Percentiles rank a stretch among this genome's conserved stretches.
Evolutionary conservation across 2,888 invertebrate species (phyloP).

Genomic region (Fissipunctia ypsillon): DNA sequence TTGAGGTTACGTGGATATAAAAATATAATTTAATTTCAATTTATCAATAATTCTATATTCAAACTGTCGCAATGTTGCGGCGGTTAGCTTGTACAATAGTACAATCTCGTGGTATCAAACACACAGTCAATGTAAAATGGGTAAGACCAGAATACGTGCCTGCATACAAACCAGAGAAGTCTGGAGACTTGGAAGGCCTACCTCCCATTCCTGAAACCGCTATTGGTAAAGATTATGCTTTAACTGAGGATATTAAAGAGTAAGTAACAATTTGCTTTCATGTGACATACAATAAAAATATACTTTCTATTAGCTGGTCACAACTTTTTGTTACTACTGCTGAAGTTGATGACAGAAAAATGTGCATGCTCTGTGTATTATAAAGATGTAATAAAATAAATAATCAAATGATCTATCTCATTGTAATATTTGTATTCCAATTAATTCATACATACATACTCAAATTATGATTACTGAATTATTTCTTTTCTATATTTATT

Average conservation of each 20-base stretch:
- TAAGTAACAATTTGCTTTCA: conserved; percentile 77
- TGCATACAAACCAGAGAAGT: conserved; percentile 92
- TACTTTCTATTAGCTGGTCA: neutral
- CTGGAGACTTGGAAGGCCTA: conserved; percentile 92
- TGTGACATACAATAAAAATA: too few relatives aligned
- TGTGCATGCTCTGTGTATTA: neutral
- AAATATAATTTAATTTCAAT: neutral
- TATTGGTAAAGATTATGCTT: conserved; percentile 87
- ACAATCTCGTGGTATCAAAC: conserved; percentile 91
- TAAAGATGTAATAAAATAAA: neutral
- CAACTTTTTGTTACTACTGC: neutral
- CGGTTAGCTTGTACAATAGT: conserved; percentile 78
- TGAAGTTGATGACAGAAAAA: neutral
- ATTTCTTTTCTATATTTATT: neutral
- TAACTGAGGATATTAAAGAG: conserved; percentile 93
- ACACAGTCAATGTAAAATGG: conserved; percentile 95
- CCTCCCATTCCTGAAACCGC: conserved; percentile 89
- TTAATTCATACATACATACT: neutral
- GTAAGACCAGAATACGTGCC: conserved; percentile 93
- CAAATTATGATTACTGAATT: neutral
- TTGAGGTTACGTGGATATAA: conserved; percentile 60
- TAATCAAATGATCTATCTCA: neutral
- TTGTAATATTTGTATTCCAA: neutral
- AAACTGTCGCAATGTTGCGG: conserved; percentile 77
- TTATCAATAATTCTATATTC: neutral